Base-by-base conservation (phyloP, 2,888 invertebrate genomes). In the Drosophila ochracea region DNA sequence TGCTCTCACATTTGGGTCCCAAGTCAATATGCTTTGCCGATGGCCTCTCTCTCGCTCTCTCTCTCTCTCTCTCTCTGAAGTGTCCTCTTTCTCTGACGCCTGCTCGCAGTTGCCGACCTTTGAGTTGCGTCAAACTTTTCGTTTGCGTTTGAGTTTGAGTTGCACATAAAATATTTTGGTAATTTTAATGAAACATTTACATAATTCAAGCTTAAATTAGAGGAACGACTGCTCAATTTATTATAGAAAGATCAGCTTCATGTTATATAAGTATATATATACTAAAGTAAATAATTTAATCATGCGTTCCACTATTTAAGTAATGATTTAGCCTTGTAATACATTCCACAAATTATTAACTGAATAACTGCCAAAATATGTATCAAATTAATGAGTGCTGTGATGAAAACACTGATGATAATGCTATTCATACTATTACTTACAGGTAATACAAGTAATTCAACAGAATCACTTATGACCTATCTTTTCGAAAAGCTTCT, bases 21-120 rank as follows among this genome's bases (percentile, higher is more conserved):
- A 77, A 76, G 80, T 76, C 77, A 78, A 78, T 73, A 76, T 73
- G 81, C 65, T 73, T 76, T 78, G 80, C 76, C 73, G 77, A 68
- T 66, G 65, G 28, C 28, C n/a, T 16, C 43, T 21, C 37, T 28
- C 21, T 60, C 21, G 43, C 41, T 53, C 25, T 35, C 3, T 53
- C 41, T 58, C 21, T 25, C 31, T 28, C 21, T 25, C 47, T 25
- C 28, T 33, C 25, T 52, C 43, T 50, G n/a, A n/a, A n/a, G n/a
- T 11, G 6, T 21, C 2, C n/a, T 21, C 49, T 37, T 37, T 37
- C 41, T 61, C 19, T 49, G 43, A 11, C 39, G 39, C n/a, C 39
- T 41, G 19, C 43, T 49, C n/a, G 11, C 31, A 52, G 84, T 79
- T 78, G 87, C 73, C 57, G 68, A 74, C 68, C 80, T 80, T 80